Evolutionary conservation across 2,113 vertebrate genomes (phyloP).

Genomic region (Hyla sarda): DNA sequence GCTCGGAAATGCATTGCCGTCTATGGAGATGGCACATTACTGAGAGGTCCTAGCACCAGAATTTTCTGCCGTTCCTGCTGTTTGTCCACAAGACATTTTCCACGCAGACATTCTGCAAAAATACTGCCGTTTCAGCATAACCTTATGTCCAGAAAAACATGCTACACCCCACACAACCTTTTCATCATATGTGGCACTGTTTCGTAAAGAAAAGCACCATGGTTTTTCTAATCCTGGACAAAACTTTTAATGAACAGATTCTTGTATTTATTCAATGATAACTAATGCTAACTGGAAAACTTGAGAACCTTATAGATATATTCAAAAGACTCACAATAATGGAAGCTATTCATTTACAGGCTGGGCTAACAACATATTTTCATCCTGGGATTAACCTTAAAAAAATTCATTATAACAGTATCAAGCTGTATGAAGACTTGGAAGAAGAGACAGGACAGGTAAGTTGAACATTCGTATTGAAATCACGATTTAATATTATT

Average conservation of each 20-base stretch:
- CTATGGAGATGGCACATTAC: no score
- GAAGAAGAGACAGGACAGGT: conserved; percentile 97
- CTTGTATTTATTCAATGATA: not conserved
- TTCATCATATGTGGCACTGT: not conserved
- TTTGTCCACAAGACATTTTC: no score
- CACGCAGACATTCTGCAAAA: no score
- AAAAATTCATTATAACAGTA: conserved; percentile 93
- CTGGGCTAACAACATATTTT: conserved; percentile 95
- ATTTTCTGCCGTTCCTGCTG: no score
- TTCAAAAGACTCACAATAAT: not conserved
- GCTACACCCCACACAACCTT: not conserved
- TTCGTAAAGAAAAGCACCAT: not conserved
- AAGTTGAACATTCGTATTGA: conserved; percentile 32
- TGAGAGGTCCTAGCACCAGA: no score
- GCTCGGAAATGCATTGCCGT: no score
- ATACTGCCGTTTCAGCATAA: no score
- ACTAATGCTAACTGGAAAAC: not conserved
- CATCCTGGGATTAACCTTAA: conserved; percentile 98
- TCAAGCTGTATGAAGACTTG: conserved; percentile 91
- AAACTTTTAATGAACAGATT: not conserved
- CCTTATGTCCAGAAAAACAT: no score
- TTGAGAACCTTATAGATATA: not conserved
- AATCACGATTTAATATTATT: not conserved
- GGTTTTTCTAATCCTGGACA: not conserved
- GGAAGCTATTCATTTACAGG: conserved; percentile 65